phyloP scores from a whole-genome alignment of 2,888 invertebrate genomes.

The Stramonita haemastoma region DNA sequence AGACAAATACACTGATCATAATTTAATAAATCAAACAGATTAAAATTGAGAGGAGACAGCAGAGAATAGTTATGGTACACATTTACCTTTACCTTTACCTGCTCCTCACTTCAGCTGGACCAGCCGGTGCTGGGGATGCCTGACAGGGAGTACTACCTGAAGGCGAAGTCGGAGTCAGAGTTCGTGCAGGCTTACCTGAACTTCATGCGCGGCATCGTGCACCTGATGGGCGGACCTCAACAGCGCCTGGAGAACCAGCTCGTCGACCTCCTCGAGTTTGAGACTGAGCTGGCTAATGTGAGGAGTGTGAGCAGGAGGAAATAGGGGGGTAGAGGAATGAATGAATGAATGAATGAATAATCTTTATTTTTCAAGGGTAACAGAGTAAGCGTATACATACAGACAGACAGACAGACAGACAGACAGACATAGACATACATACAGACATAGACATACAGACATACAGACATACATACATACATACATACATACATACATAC shows the following conservation, averaged over 20 bases:
- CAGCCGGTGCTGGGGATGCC: constrained; percentile 91
- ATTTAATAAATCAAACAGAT: too few relatives aligned
- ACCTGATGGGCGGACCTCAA: constrained; percentile 84
- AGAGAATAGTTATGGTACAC: too few relatives aligned
- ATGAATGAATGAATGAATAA: not conserved
- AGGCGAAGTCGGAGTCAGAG: constrained; percentile 78
- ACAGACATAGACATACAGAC: not conserved
- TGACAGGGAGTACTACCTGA: constrained; percentile 89
- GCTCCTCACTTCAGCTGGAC: too few relatives aligned
- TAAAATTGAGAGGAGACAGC: too few relatives aligned
- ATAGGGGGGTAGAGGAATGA: not conserved
- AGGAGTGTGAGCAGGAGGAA: not conserved
- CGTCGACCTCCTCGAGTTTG: constrained; percentile 86
- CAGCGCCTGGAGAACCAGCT: constrained; percentile 84
- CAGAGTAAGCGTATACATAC: not conserved
- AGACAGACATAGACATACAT: not conserved
- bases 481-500: not conserved
- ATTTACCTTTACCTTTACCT: too few relatives aligned
- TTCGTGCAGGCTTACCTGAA: constrained; percentile 87
- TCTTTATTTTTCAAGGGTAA: too few relatives aligned
- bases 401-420: not conserved
- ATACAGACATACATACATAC: not conserved
- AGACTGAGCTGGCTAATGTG: constrained; percentile 89
- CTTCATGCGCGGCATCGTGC: constrained; percentile 89
- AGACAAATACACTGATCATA: too few relatives aligned